Evolutionary conservation across 2,888 invertebrate genomes (phyloP).

Genomic region (Rosalia funebris): DNA sequence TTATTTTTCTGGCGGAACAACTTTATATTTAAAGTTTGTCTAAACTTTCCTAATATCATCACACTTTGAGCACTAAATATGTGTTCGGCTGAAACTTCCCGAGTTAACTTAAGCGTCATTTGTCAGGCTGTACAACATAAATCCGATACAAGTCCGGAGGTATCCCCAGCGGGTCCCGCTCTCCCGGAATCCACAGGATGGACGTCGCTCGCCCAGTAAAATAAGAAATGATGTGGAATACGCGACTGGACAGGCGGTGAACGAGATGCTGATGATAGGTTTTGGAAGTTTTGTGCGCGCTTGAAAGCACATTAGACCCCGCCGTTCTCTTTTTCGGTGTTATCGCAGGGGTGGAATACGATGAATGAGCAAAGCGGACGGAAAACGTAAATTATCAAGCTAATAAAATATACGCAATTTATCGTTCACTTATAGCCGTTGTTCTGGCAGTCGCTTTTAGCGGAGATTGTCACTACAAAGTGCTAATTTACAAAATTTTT

Average conservation of each 20-base stretch:
- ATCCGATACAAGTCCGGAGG: constrained; percentile 58
- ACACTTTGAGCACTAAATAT: constrained; percentile 52
- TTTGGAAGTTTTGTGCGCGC: constrained; percentile 52
- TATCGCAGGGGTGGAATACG: constrained; percentile 47
- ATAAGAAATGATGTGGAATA: constrained; percentile 49
- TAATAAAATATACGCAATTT: constrained; percentile 11
- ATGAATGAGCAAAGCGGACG: constrained; percentile 43
- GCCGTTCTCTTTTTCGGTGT: constrained; percentile 46
- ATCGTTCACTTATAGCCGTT: background rate
- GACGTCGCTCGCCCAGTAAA: constrained; percentile 33
- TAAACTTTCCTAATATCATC: constrained; percentile 54
- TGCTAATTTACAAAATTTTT: too few species aligned
- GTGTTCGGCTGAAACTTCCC: constrained; percentile 50
- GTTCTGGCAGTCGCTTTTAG: too few species aligned
- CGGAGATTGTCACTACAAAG: too few species aligned
- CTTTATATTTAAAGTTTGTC: constrained; percentile 48
- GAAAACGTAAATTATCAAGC: constrained; percentile 40
- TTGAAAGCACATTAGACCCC: constrained; percentile 47
- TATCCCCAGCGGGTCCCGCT: constrained; percentile 41
- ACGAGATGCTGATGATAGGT: constrained; percentile 47
- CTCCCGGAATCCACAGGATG: background rate
- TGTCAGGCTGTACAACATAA: constrained; percentile 61
- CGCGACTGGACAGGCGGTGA: constrained; percentile 45
- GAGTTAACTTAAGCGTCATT: constrained; percentile 58
- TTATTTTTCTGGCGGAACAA: constrained; percentile 48